phyloP scores from a whole-genome alignment of 2,888 invertebrate species.

The Acanthopleura granulata region DNA sequence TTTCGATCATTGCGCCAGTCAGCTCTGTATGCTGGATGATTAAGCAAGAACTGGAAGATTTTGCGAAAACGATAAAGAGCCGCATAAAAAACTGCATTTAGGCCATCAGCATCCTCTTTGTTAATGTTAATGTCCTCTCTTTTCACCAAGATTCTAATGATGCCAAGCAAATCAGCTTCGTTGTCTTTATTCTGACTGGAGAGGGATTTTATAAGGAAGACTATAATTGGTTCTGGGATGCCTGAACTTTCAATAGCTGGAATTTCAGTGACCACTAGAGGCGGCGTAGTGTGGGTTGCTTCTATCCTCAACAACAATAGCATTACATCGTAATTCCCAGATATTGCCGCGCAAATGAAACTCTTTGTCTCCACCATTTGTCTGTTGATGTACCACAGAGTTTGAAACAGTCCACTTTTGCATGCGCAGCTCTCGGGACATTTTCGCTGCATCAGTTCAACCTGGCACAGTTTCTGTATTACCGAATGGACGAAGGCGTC shows the following conservation, averaged over 20 bases:
- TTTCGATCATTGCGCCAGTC: not conserved
- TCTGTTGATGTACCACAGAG: not conserved
- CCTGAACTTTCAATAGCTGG: not conserved
- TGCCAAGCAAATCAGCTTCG: not conserved
- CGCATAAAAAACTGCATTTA: not conserved
- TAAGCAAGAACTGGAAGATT: not conserved
- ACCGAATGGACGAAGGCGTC: not conserved
- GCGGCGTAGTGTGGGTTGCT: too few relatives aligned
- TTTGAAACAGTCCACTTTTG: not conserved
- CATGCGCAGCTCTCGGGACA: not conserved
- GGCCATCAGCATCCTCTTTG: not conserved
- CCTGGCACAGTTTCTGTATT: not conserved
- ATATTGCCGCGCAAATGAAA: not conserved
- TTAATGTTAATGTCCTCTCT: not conserved
- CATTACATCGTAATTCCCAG: not conserved
- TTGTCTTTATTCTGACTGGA: not conserved
- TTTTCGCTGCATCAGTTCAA: not conserved
- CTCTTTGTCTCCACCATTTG: not conserved
- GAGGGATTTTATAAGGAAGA: not conserved
- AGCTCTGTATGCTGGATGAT: not conserved
- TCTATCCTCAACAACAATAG: not conserved
- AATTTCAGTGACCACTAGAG: not conserved
- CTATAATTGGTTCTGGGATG: not conserved
- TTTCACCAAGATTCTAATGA: not conserved
- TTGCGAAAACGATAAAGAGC: not conserved